Base-by-base conservation (phyloP, 2,113 vertebrate species). In the Heterochromis multidens region DNA sequence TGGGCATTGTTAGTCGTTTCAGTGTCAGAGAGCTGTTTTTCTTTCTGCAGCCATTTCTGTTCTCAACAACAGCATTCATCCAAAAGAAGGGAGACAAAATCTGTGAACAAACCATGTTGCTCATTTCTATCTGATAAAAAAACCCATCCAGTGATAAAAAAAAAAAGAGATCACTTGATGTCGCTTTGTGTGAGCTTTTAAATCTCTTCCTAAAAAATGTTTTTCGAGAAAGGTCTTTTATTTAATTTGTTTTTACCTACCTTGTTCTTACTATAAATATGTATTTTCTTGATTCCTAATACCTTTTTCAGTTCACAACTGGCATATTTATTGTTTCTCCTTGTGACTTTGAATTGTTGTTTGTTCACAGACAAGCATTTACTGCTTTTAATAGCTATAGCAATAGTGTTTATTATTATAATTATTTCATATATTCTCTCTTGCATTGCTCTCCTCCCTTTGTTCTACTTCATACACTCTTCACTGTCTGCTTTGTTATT, bases 401-500 rank as follows among this genome's bases (percentile, higher is more conserved):
- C 79, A 82, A 85, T 63, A n/a, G 35, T 81, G 57, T 87, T 91
- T 89, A 76, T 83, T 59, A 76, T 84, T 88, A 84, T 77, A 72
- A 88, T 93, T 31, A 88, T 88, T 89, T 90, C 40, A 86, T 85
- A 90, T 90, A 88, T 87, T 81, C 77, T 90, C 78, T 70, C 33
- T 58, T 90, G 83, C 82, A 92, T 89, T 89, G 81, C 77, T 82
- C 21, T 83, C 84, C 49, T 77, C 61, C 77, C 82, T 91, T 87
- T 92, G 87, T 84, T 92, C 88, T 92, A 63, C 83, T 90, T 83
- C 81, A 88, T 82, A 90, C 79, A 87, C 90, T 82, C 86, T 80
- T 90, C 81, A 89, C 87, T 89, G 84, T 92, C 91, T 93, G 82
- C 84, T 92, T 94, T 93, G 92, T 94, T 91, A 94, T 95, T 95